Conservation (phyloP, 2,797 vertebrate species). For the Hippocampus kuda region DNA sequence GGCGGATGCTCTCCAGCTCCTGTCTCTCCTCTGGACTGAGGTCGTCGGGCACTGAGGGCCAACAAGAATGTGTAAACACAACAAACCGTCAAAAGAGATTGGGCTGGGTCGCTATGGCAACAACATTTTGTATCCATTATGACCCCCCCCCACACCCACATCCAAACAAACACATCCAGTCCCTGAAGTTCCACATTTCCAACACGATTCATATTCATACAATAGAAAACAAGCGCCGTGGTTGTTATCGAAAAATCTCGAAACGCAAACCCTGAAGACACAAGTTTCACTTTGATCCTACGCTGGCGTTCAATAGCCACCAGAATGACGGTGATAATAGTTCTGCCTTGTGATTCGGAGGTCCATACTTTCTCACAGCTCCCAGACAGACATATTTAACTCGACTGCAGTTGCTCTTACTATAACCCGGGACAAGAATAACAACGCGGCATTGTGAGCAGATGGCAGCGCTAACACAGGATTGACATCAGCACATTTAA, state of each 20-base stretch:
- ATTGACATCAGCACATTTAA: background rate
- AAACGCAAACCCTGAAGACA: background rate
- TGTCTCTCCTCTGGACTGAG: conserved; percentile 87
- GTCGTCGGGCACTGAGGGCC: conserved; percentile 77
- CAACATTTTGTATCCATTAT: conserved; percentile 30
- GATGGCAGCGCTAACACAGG: background rate
- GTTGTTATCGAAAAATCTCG: background rate
- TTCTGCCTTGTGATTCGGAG: background rate
- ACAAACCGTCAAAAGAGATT: conserved; percentile 11
- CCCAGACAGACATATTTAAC: conserved; percentile 23
- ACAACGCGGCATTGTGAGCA: conserved; percentile 26
- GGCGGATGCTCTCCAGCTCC: conserved; percentile 88
- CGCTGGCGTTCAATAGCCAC: background rate
- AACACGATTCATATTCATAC: background rate
- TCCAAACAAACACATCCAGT: conserved; percentile 9
- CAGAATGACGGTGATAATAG: background rate
- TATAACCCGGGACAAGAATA: conserved; percentile 42
- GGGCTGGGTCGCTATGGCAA: conserved; percentile 41
- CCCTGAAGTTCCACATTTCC: background rate
- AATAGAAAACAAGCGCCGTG: background rate
- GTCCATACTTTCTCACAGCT: background rate
- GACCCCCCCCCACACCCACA: conserved; percentile 2
- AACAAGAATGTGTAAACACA: conserved; percentile 17
- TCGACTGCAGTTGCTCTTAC: conserved; percentile 29
- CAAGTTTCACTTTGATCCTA: background rate